These are phyloP conservation scores for Hephaestus fuliginosus DNA, from an alignment of 2,797 vertebrate genomes.

Conservation along the genomic window DNA sequence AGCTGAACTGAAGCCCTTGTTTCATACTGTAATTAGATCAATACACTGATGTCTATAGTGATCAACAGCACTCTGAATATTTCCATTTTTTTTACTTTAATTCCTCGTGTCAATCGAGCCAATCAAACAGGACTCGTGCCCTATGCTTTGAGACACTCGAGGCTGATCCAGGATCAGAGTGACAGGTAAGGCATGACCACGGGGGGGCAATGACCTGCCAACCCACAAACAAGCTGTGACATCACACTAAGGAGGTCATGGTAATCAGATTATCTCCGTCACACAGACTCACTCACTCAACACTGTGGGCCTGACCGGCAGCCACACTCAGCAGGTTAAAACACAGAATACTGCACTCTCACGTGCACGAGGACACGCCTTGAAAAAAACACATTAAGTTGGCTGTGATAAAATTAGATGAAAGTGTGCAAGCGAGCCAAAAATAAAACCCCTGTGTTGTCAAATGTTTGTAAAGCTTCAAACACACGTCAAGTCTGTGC, in stretches of 20 bases:
- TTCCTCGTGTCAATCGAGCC: conserved; percentile 2
- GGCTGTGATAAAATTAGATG: conserved; percentile 66
- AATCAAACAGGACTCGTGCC: conserved; percentile 27
- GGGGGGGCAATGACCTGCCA: conserved; percentile 68
- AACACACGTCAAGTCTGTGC: conserved; percentile 16
- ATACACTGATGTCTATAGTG: background rate
- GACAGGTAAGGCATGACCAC: conserved; percentile 69
- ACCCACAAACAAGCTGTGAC: conserved; percentile 76
- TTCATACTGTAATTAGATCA: background rate
- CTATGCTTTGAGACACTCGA: conserved; percentile 46
- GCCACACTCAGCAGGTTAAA: conserved; percentile 50
- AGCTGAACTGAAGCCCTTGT: background rate
- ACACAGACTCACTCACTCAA: conserved; percentile 48
- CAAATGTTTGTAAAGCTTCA: conserved; percentile 40
- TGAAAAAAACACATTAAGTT: conserved; percentile 5
- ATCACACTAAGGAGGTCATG: conserved; percentile 78
- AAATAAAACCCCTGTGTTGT: conserved; percentile 64
- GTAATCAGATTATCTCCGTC: conserved; percentile 83
- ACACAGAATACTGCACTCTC: conserved; percentile 13
- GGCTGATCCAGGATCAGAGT: conserved; percentile 67
- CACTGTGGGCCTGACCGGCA: conserved; percentile 41
- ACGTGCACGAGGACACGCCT: conserved; percentile 1
- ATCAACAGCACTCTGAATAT: background rate
- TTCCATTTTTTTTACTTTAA: conserved; percentile 21
- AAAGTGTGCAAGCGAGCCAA: conserved; percentile 44